Evolutionary conservation across 2,888 invertebrate genomes (phyloP).

Genomic region (Andrena flavipes): DNA sequence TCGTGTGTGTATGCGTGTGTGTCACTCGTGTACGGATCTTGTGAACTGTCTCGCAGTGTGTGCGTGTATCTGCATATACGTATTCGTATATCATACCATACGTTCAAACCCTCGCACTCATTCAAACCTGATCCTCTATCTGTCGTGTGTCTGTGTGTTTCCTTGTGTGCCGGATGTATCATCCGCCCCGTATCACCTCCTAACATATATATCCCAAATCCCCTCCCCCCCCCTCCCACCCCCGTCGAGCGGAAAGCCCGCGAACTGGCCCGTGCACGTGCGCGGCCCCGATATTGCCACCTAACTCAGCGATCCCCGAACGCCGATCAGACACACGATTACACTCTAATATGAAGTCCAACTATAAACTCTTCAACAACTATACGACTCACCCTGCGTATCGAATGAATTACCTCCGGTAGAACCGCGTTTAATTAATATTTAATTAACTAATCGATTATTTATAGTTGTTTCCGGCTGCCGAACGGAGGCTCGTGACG

Average conservation of each 20-base stretch:
- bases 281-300: slow-evolving; percentile 68
- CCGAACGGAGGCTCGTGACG: slow-evolving; percentile 39
- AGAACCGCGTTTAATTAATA: slow-evolving; percentile 70
- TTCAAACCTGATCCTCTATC: not conserved
- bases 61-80: not conserved
- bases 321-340: slow-evolving; percentile 65
- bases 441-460: slow-evolving; percentile 70
- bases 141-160: slow-evolving; percentile 7
- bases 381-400: slow-evolving; percentile 79
- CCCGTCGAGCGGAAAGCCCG: slow-evolving; percentile 11
- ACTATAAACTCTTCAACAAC: slow-evolving; percentile 83
- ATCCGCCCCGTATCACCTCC: slow-evolving; percentile 8
- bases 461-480: slow-evolving; percentile 66
- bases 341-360: slow-evolving; percentile 82
- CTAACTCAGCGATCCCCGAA: slow-evolving; percentile 64
- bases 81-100: not conserved
- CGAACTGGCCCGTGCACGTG: slow-evolving; percentile 27
- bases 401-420: slow-evolving; percentile 76
- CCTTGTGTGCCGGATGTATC: slow-evolving; percentile 13
- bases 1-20: slow-evolving; percentile 16
- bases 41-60: not conserved
- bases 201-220: not conserved
- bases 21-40: slow-evolving; percentile 2
- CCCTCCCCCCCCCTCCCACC: not conserved
- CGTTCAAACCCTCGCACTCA: slow-evolving; percentile 1